Conservation (phyloP, 2,113 vertebrate species). For the Pteropus alecto region DNA sequence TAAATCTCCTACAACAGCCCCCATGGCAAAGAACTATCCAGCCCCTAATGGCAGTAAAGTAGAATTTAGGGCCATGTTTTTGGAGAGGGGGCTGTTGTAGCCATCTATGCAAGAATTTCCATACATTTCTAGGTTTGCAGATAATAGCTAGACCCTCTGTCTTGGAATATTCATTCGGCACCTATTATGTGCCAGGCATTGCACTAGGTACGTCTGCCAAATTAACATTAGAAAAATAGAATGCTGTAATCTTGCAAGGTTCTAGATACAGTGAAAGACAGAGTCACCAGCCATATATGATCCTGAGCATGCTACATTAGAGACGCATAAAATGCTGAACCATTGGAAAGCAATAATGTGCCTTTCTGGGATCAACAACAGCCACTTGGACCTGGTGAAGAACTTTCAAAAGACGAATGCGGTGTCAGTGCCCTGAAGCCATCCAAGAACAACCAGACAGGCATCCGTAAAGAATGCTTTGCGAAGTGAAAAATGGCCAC, state of each 20-base stretch:
- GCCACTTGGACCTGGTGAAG: conserved; percentile 43
- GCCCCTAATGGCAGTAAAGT: neutral
- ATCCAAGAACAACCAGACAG: conserved; percentile 73
- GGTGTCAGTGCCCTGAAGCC: conserved; percentile 49
- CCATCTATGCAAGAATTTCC: neutral
- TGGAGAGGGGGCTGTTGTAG: neutral
- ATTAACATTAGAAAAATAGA: neutral
- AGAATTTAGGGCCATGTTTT: neutral
- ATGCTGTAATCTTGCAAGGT: neutral
- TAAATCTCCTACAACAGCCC: neutral
- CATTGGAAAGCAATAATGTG: neutral
- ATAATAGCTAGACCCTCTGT: neutral
- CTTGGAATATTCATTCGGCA: neutral
- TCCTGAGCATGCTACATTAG: neutral
- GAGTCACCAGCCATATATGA: neutral
- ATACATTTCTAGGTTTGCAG: neutral
- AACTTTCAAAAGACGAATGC: conserved; percentile 66
- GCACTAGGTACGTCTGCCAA: neutral
- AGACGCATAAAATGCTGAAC: neutral
- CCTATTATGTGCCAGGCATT: neutral
- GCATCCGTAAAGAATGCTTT: conserved; percentile 62
- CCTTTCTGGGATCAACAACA: conserved; percentile 31
- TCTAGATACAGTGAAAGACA: neutral
- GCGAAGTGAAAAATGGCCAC: conserved; percentile 59
- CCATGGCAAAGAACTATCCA: neutral